These are phyloP conservation scores for Sorex araneus DNA, from an alignment of 2,113 vertebrate genomes.

Conservation along the genomic window DNA sequence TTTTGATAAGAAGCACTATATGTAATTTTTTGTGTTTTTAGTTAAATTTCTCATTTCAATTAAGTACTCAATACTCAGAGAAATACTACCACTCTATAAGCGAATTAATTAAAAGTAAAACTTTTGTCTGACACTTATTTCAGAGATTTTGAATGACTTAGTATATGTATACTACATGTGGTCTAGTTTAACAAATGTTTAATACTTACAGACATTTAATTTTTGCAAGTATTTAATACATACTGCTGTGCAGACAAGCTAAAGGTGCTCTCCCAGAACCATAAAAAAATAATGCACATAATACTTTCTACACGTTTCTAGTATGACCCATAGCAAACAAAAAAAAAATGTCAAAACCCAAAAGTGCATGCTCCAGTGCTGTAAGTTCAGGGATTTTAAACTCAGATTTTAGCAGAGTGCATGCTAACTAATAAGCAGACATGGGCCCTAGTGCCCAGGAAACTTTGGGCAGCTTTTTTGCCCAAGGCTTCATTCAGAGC, in stretches of 20 bases:
- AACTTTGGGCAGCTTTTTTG: no score
- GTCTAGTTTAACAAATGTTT: not conserved
- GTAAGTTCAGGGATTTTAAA: no score
- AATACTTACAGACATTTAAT: not conserved
- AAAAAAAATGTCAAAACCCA: no score
- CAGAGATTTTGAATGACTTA: not conserved
- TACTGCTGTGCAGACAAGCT: not conserved
- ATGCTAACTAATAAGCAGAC: no score
- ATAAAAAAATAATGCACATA: not conserved
- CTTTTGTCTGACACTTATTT: not conserved
- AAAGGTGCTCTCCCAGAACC: not conserved
- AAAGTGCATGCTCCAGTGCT: no score
- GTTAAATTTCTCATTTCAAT: conserved; percentile 39
- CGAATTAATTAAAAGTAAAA: conserved; percentile 42
- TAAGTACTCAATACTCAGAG: conserved; percentile 35
- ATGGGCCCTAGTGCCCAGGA: no score
- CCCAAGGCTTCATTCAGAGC: accelerated
- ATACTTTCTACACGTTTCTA: not conserved
- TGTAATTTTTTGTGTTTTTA: no score
- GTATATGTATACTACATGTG: not conserved
- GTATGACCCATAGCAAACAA: no score
- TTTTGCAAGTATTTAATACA: no score
- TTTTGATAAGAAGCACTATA: no score
- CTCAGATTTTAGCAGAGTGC: no score
- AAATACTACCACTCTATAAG: not conserved